Evolutionary conservation across 2,797 vertebrate genomes (phyloP), one percentile per base, ranked within the genome.

Genomic region (Acanthornis magna): DNA sequence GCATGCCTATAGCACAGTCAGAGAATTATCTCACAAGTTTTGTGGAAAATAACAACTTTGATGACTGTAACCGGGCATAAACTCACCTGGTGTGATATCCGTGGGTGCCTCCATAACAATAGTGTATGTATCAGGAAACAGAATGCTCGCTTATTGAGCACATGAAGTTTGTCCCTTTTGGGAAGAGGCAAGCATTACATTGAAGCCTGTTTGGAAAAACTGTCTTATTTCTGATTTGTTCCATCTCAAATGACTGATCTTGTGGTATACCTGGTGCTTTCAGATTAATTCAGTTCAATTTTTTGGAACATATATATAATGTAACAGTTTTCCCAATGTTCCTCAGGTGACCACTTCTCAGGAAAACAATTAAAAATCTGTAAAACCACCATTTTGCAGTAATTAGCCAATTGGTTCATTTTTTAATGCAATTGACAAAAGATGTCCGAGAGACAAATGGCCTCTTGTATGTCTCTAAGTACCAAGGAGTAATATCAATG

Each of bases 131-230:
- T 53, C 48, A 65, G 14, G 73, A 73, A 79, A 74, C 5, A 78
- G 34, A 72, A 11, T 13, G 5, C 20, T 68, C 0, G 0, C 11
- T 60, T 76, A 57, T 36, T 43, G 79, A 27, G 13, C 26, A 34
- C 16, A 43, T 73, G 4, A 60, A n/a, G 11, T 86, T 89, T 43
- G 11, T n/a, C 15, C 10, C 25, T 86, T 86, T 66, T 30, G 34
- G 42, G 32, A 84, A 70, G 47, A 58, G 12, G 16, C 16, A 91
- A 70, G 16, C 6, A 10, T 54, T 89, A 47, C 30, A 27, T 6
- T 71, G 26, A 62, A 81, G 14, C 14, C 42, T 34, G 3, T 67
- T 71, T 26, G 17, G 43, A 67, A 74, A 77, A 51, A 58, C 5
- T 16, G 20, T n/a, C 40, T 53, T 77, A 17, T 73, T 77, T 89